Evolutionary conservation across 2,113 vertebrate genomes (phyloP), one percentile per base, ranked within the genome.

Genomic region (Spermophilus dauricus): DNA sequence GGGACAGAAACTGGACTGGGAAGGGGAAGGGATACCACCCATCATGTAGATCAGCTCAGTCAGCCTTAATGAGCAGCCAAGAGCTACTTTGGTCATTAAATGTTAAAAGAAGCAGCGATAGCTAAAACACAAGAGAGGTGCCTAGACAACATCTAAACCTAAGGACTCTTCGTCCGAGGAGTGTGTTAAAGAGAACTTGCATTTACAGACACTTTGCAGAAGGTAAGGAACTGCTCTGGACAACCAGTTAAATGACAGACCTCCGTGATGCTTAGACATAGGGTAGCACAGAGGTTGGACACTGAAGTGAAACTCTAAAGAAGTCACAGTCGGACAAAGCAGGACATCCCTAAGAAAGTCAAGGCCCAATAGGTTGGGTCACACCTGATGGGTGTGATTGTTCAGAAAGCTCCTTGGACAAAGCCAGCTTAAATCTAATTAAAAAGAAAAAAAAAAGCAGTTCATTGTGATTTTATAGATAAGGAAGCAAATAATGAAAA

Each of bases 401-500:
- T 89, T 82, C 63, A 61, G 78, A 80, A 86, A 95, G 75, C 34
- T 61, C n/a, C 85, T 4, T 72, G 77, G 85, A 90, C 87, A 89
- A 97, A 83, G 89, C 93, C 67, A 2, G 48, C 34, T 86, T 91
- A 91, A 93, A 69, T 0, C 80, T 28, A 45, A 95, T 83, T 97
- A 94, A 82, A 78, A 77, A 87, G 63, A 34, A 67, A 86, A 88
- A 88, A 58, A 58, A 89, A 61, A 81, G 82, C 1, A 92, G 67
- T 63, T 97, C 87, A 77, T 2, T 90, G 87, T 18, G 37, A 96
- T 18, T 96, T 51, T 72, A 97, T 51, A 97, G 73, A 97, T 97
- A 75, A 93, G 48, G 42, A 61, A 95, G 72, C 84, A 32, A 94
- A 86, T 93, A 94, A 97, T 53, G 95, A 88, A 63, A 95, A 97